These are phyloP conservation scores for Argopecten irradians DNA, from an alignment of 1,140 invertebrate genomes.

Conservation along the genomic window DNA sequence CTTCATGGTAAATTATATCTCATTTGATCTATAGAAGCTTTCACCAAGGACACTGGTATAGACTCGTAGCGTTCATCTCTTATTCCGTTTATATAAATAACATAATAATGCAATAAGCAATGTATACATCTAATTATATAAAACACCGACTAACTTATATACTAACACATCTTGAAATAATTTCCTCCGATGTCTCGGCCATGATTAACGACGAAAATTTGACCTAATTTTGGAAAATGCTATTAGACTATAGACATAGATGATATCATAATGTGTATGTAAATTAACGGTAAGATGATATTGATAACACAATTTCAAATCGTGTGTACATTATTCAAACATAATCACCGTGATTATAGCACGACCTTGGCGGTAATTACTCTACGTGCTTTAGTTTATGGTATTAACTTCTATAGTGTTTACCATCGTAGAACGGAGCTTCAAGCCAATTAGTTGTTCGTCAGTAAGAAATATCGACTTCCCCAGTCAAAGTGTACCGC, in stretches of 20 bases:
- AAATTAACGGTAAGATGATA: slow-evolving; percentile 1
- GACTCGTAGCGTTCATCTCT: too few relatives aligned
- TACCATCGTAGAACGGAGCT: not conserved
- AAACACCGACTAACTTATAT: too few relatives aligned
- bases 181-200: not conserved
- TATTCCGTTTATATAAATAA: too few relatives aligned
- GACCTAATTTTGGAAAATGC: not conserved
- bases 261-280: not conserved
- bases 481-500: not conserved
- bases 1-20: too few relatives aligned
- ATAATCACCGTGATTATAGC: not conserved
- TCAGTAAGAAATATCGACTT: not conserved
- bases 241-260: not conserved
- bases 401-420: not conserved
- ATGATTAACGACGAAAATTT: not conserved
- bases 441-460: not conserved
- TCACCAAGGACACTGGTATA: too few relatives aligned
- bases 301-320: slow-evolving; percentile 9
- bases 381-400: not conserved
- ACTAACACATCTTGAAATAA: too few relatives aligned
- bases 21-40: too few relatives aligned
- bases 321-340: not conserved
- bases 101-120: too few relatives aligned
- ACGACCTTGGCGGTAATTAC: not conserved
- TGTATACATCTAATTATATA: too few relatives aligned